Base-by-base conservation (phyloP, 1,140 invertebrate genomes). In the Nasonia longicornis region DNA sequence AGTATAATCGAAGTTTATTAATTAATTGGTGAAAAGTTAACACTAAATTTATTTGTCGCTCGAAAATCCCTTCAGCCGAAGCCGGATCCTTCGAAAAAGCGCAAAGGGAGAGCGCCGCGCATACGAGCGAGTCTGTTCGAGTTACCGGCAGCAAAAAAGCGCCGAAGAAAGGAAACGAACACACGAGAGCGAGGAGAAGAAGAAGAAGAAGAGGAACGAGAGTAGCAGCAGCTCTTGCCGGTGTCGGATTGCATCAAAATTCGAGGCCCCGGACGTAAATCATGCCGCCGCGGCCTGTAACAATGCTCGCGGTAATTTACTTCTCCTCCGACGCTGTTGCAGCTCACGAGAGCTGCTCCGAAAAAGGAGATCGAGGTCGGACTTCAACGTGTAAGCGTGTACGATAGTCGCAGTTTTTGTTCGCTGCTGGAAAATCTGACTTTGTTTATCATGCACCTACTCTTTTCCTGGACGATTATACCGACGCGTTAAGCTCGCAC, bases 251-350 rank as follows among this genome's bases (percentile, higher is more conserved):
- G 31, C 79, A 74, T 75, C 71, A 67, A 74, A 80, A 38, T 67
- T 74, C 71, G 79, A 80, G 3, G 16, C 12, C 16, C 48, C 38
- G 58, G 73, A 81, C 79, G 79, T 81, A 75, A 81, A 81, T 81
- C 79, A 81, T 31, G 63, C 11, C 22, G 45, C 22, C 20, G 16
- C 29, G 45, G 69, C 38, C 42, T 35, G 42, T 48, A 73, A 73
- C 71, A 73, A 73, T 73, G 71, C 71, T 52, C 35, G 73, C 73
- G 58, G 73, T 76, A 76, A 76, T 64, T 76, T 76, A 63, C 73
- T 35, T 73, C 71, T 45, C 71, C 38, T 22, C 38, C 71, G 71
- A 14, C 69, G 71, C 71, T 58, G 20, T 4, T 58, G 52, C 52
- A 20, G 52, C 52, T 71, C 11, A 3, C 11, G 38, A 42, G 38